Evolutionary conservation across 2,888 invertebrate species (phyloP).

Genomic region (Ochropacha duplaris): DNA sequence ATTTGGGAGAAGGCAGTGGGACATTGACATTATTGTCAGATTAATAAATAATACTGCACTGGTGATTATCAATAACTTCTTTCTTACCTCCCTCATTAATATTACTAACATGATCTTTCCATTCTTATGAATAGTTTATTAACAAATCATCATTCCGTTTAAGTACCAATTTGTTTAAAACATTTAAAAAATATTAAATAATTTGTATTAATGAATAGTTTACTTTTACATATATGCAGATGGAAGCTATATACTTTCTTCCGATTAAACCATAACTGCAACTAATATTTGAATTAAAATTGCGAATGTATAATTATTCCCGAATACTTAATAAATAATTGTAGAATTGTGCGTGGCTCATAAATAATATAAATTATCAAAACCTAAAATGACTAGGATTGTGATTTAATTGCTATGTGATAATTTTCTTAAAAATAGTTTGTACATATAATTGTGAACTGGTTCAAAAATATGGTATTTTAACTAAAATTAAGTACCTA

Average conservation of each 20-base stretch:
- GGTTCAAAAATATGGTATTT: neutral
- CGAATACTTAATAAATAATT: neutral
- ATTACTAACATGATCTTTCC: too few relatives aligned
- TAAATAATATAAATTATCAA: slow-evolving; percentile 32
- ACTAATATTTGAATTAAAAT: neutral
- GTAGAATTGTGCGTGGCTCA: slow-evolving; percentile 1
- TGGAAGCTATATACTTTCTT: neutral
- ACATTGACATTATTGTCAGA: slow-evolving; percentile 27
- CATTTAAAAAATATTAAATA: neutral
- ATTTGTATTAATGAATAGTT: neutral
- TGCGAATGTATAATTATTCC: neutral
- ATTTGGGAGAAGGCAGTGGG: slow-evolving; percentile 28
- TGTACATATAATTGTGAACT: slow-evolving; percentile 40
- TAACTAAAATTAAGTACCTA: neutral
- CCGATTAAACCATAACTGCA: neutral
- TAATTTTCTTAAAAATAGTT: slow-evolving; percentile 39
- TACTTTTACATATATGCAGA: neutral
- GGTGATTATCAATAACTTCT: neutral
- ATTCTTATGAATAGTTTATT: too few relatives aligned
- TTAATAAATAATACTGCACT: slow-evolving; percentile 6
- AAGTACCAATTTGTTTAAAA: too few relatives aligned
- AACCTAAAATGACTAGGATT: slow-evolving; percentile 46
- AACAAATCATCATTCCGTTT: too few relatives aligned
- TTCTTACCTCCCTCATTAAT: neutral
- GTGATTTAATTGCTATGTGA: slow-evolving; percentile 35